Percentiles rank a stretch among this genome's conserved stretches.
These are phyloP conservation scores for Galeruca laticollis DNA, from an alignment of 2,888 invertebrate species.

Conservation along the genomic window DNA sequence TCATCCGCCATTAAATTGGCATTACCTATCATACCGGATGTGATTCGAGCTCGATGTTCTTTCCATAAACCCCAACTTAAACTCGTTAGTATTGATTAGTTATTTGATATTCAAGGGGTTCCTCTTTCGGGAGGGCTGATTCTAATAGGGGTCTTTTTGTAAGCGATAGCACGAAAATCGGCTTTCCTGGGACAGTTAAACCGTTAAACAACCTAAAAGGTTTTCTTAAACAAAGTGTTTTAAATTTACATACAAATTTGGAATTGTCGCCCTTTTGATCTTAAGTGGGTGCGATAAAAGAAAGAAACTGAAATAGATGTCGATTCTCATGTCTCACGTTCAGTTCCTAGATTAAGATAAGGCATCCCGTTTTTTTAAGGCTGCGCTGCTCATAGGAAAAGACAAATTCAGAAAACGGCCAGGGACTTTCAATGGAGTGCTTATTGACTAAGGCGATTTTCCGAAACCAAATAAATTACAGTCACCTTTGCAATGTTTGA, in stretches of 20 bases:
- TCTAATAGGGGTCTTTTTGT: conserved; percentile 42
- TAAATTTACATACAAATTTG: conserved; percentile 60
- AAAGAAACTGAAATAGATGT: conserved; percentile 47
- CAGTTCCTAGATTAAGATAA: neutral
- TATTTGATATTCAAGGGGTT: conserved; percentile 53
- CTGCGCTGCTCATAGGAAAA: too few relatives aligned
- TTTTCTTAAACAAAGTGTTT: conserved; percentile 58
- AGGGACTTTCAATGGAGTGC: too few relatives aligned
- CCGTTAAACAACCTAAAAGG: conserved; percentile 49
- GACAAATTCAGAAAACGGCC: too few relatives aligned
- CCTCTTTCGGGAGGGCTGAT: conserved; percentile 43
- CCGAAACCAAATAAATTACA: too few relatives aligned
- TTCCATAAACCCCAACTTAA: conserved; percentile 46
- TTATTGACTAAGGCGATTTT: too few relatives aligned
- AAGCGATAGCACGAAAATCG: conserved; percentile 49
- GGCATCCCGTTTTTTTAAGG: neutral
- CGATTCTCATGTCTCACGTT: conserved; percentile 12
- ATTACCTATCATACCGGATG: conserved; percentile 40
- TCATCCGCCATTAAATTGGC: conserved; percentile 37
- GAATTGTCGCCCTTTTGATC: conserved; percentile 46
- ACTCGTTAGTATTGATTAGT: conserved; percentile 54
- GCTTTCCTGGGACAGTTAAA: conserved; percentile 33
- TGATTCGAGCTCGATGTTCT: conserved; percentile 41
- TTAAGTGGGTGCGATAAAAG: conserved; percentile 46
- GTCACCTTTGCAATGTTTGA: too few relatives aligned